Evolutionary conservation across 2,797 vertebrate species (phyloP).

Genomic region (Tiaroga cobitis): DNA sequence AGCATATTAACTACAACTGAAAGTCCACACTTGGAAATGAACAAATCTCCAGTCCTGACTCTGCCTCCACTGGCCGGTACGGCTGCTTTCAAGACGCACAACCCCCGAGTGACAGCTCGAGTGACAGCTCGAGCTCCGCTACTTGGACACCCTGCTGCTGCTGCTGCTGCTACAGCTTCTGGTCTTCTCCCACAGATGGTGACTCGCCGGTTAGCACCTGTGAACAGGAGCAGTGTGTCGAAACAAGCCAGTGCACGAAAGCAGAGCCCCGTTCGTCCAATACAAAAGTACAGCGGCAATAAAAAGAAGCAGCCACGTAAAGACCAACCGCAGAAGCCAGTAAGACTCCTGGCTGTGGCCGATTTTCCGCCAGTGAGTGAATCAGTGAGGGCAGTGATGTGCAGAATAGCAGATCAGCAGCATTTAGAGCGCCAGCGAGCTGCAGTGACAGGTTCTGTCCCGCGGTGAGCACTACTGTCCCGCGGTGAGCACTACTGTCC

Average conservation of each 20-base stretch:
- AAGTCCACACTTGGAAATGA: not conserved
- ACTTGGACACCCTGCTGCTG: not conserved
- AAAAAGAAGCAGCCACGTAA: not conserved
- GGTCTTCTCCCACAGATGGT: not conserved
- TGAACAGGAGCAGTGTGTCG: not conserved
- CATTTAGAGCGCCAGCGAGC: not conserved
- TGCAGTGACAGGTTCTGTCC: not conserved
- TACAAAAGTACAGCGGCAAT: not conserved
- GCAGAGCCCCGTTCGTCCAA: not conserved
- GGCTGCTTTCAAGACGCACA: not conserved
- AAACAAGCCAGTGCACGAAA: not conserved
- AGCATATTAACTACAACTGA: not conserved
- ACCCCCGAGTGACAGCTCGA: not conserved
- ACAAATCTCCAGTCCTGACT: not conserved
- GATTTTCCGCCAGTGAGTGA: slow-evolving; percentile 1
- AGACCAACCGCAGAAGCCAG: not conserved
- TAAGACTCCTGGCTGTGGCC: not conserved
- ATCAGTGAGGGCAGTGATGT: not conserved
- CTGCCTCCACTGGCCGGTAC: not conserved
- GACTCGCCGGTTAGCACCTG: not conserved
- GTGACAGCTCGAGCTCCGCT: not conserved
- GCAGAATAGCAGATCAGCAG: not conserved
- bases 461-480: not conserved
- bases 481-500: too few relatives aligned
- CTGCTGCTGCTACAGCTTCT: too few relatives aligned